These are phyloP conservation scores for Gymnobelideus leadbeateri DNA, from an alignment of 2,113 vertebrate species.

Conservation along the genomic window DNA sequence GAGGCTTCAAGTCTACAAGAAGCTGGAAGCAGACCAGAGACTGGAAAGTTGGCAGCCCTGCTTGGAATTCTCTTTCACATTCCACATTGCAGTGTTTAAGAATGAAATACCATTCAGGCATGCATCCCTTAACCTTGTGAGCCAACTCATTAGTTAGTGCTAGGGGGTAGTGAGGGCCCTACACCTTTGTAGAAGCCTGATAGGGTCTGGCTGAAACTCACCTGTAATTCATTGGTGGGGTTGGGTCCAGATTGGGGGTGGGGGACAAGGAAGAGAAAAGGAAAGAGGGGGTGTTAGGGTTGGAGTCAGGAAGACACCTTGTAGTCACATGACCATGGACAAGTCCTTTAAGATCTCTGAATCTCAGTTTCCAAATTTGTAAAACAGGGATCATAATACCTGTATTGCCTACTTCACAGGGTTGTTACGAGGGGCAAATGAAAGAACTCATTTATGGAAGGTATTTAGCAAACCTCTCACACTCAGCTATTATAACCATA, in stretches of 20 bases:
- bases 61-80: slow-evolving; percentile 44
- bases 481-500: neutral
- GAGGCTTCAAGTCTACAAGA: neutral
- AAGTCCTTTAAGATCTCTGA: neutral
- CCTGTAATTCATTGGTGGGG: neutral
- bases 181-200: neutral
- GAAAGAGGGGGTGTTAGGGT: neutral
- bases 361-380: neutral
- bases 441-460: neutral
- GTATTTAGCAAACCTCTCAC: neutral
- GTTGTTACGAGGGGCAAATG: neutral
- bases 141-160: neutral
- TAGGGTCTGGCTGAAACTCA: neutral
- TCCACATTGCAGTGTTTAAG: slow-evolving; percentile 28
- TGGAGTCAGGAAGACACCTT: neutral
- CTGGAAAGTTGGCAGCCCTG: slow-evolving; percentile 46
- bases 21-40: neutral
- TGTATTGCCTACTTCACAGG: neutral
- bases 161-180: neutral
- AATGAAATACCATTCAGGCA: slow-evolving; percentile 22
- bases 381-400: neutral
- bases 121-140: neutral
- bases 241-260: neutral
- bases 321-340: neutral
- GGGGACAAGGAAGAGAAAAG: neutral